Evolutionary conservation across 1,140 invertebrate species (phyloP).

Genomic region (Glossosoma conforme): DNA sequence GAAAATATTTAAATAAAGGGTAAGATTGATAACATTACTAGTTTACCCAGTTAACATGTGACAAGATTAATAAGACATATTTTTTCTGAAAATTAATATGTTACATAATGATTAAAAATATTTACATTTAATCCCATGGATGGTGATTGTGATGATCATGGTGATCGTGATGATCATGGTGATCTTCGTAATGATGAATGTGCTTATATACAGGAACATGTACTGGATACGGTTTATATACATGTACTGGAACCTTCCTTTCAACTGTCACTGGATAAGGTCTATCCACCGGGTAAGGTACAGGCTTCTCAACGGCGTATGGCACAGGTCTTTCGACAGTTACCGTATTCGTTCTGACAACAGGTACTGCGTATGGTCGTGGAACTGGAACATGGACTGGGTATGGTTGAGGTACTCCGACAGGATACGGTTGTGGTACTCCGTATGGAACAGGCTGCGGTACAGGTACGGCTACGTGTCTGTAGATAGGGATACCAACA

Average conservation of each 20-base stretch:
- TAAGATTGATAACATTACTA: too few species aligned
- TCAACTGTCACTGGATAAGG: conserved; percentile 43
- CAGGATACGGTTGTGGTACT: conserved; percentile 42
- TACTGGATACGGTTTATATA: conserved; percentile 36
- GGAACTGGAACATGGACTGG: conserved; percentile 44
- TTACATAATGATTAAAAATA: too few species aligned
- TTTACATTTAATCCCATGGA: too few species aligned
- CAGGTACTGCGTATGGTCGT: conserved; percentile 45
- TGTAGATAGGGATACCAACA: conserved; percentile 15
- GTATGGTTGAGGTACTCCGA: conserved; percentile 40
- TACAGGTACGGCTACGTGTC: conserved; percentile 40
- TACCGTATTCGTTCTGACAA: conserved; percentile 41
- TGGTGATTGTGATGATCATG: conserved; percentile 4
- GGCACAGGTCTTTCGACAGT: conserved; percentile 45
- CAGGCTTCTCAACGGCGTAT: conserved; percentile 43
- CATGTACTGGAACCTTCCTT: conserved; percentile 42
- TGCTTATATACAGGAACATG: conserved; percentile 10
- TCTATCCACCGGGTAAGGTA: conserved; percentile 46
- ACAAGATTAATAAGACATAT: too few species aligned
- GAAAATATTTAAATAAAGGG: too few species aligned
- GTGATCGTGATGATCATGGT: conserved; percentile 1
- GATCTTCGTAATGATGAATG: conserved; percentile 12
- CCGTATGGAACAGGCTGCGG: conserved; percentile 40
- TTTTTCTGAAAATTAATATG: too few species aligned
- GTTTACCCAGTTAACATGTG: too few species aligned